phyloP scores from a whole-genome alignment of 2,797 vertebrate genomes.

The Falco columbarius region DNA sequence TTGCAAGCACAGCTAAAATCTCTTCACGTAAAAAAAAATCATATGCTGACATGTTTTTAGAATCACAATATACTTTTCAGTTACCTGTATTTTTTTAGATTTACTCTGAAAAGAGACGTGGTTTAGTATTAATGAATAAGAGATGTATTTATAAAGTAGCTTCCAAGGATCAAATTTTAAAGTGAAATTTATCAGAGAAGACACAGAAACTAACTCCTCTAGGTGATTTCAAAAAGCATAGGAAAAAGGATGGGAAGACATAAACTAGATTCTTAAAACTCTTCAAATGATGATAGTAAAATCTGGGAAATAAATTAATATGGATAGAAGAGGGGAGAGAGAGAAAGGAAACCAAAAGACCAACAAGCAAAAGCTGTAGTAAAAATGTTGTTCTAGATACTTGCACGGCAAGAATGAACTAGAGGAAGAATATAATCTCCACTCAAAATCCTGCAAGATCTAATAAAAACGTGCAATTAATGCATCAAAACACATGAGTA shows the following conservation, averaged over 20 bases:
- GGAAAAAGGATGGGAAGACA: not conserved
- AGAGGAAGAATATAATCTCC: not conserved
- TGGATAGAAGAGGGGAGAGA: not conserved
- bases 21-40: not conserved
- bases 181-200: not conserved
- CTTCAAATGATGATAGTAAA: not conserved
- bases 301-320: not conserved
- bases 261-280: not conserved
- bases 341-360: not conserved
- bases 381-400: not conserved
- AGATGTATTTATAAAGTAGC: not conserved
- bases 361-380: not conserved
- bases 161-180: not conserved
- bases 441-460: not conserved
- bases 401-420: not conserved
- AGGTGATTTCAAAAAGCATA: not conserved
- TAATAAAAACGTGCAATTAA: not conserved
- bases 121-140: not conserved
- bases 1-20: not conserved
- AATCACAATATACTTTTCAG: not conserved
- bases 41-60: not conserved
- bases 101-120: not conserved
- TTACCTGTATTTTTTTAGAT: not conserved
- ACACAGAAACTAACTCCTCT: not conserved
- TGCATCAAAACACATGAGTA: not conserved